phyloP scores from a whole-genome alignment of 92 coral and sea anemone species.

The Metridium senile region DNA sequence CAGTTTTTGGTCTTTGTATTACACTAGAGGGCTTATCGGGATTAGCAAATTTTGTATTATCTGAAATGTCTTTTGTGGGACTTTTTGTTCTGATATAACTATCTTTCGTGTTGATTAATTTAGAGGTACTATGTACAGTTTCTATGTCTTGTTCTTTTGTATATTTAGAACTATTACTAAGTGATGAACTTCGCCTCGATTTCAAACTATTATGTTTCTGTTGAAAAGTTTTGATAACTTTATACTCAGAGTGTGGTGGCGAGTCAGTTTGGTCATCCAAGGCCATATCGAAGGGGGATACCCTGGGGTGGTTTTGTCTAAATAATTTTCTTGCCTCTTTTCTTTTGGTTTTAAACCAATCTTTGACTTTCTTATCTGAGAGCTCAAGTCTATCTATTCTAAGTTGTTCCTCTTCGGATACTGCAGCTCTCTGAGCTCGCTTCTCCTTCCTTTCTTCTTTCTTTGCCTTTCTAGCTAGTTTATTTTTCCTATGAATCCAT shows the following conservation, averaged over 20 bases:
- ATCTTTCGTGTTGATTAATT: neutral
- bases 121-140: neutral
- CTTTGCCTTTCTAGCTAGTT: conserved; percentile 56
- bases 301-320: conserved; percentile 52
- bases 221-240: conserved; percentile 62
- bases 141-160: neutral
- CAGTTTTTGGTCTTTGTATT: conserved; percentile 1
- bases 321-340: conserved; percentile 49
- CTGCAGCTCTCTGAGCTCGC: conserved; percentile 68
- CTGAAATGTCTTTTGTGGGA: neutral
- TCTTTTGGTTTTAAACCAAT: conserved; percentile 68
- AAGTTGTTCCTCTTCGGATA: conserved; percentile 64
- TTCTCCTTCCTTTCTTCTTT: conserved; percentile 68
- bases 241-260: conserved; percentile 58
- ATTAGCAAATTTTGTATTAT: neutral
- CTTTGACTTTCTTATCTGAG: conserved; percentile 57
- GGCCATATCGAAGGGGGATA: conserved; percentile 50
- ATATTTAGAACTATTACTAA: neutral
- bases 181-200: neutral
- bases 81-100: neutral
- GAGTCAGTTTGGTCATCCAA: conserved; percentile 12
- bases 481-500: conserved; percentile 85
- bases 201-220: neutral
- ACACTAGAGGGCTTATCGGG: neutral
- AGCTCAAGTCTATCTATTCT: conserved; percentile 46